A percentile compares a stretch with the other conserved stretches of the same genome.
These are phyloP conservation scores for Caloenas nicobarica DNA, from an alignment of 2,113 vertebrate genomes.

Conservation along the genomic window DNA sequence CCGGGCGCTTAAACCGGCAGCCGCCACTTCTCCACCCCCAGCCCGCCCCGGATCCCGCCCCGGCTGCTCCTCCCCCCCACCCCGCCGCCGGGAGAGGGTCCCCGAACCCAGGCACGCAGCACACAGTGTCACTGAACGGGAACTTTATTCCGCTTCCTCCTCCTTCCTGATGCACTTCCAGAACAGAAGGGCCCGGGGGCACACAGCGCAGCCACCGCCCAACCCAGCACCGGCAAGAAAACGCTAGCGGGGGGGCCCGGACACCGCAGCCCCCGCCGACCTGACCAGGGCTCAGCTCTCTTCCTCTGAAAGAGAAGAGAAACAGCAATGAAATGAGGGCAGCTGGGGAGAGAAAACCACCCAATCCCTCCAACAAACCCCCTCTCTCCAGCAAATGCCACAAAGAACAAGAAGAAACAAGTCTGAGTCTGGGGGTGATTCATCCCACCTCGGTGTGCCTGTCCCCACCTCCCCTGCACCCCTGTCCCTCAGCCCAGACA, in stretches of 20 bases:
- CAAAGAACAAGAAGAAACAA: background rate
- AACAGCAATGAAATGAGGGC: rapidly evolving
- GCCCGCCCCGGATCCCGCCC: no score
- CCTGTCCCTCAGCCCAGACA: background rate
- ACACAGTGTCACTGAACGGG: background rate
- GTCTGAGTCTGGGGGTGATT: no score
- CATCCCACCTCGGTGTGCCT: background rate
- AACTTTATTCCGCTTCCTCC: background rate
- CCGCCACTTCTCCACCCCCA: no score
- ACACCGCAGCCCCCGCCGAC: no score
- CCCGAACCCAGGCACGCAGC: background rate
- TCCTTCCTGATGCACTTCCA: no score
- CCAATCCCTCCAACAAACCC: rapidly evolving
- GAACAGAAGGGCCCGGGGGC: rapidly evolving
- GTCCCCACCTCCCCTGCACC: background rate
- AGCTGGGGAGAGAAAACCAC: background rate
- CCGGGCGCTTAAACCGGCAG: background rate
- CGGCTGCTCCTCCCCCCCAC: no score
- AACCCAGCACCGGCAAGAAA: no score
- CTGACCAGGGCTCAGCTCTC: conserved; percentile 58
- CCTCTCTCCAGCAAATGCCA: background rate
- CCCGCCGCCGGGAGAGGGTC: no score
- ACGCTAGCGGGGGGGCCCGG: no score
- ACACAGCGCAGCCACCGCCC: rapidly evolving
- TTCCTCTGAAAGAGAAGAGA: conserved; percentile 71